Conservation (phyloP, 2,797 vertebrate genomes). For the Choloepus didactylus region DNA sequence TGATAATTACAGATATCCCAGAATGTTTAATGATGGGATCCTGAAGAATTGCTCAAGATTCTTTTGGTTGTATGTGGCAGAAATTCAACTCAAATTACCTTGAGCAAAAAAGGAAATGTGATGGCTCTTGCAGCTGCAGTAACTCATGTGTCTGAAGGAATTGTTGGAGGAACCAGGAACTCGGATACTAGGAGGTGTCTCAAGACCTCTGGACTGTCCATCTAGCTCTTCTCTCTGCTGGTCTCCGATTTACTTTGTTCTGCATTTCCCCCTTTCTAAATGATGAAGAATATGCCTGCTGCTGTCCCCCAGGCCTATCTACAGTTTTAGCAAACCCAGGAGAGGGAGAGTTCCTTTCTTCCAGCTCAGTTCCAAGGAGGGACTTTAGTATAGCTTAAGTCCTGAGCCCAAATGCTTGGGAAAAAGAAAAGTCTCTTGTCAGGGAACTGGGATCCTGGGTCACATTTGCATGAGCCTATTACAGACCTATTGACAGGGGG, state of each 20-base stretch:
- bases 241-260: background rate
- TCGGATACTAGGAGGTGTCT: background rate
- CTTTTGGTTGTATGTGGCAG: background rate
- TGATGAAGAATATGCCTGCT: background rate
- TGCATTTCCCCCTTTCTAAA: background rate
- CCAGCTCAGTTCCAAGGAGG: background rate
- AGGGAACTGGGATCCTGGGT: background rate
- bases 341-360: background rate
- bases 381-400: background rate
- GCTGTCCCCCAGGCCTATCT: background rate
- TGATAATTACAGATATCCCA: background rate
- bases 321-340: background rate
- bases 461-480: background rate
- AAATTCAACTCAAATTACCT: background rate
- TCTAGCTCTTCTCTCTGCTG: background rate
- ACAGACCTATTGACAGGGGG: background rate
- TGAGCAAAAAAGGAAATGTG: background rate
- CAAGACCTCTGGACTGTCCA: background rate
- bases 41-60: conserved; percentile 4
- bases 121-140: background rate
- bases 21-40: conserved; percentile 1
- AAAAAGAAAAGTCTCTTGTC: background rate
- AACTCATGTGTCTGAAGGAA: background rate
- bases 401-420: background rate
- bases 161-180: background rate